Evolutionary conservation across 2,888 invertebrate species (phyloP), one percentile per base, ranked within the genome.

Genomic region (Ophraella communa): DNA sequence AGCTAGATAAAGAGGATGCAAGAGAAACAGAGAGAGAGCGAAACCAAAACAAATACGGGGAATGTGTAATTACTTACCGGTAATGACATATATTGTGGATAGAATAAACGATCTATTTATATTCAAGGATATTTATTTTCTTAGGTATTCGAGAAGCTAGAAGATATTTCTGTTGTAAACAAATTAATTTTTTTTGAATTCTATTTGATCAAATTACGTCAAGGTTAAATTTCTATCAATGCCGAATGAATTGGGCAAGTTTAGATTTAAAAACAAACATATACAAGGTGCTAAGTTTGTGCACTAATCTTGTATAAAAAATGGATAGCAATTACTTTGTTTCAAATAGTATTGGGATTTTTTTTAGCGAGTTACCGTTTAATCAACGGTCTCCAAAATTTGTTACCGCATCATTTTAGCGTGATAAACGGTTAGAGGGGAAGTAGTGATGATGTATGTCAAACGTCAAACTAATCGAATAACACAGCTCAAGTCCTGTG

Each of bases 11-110:
- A n/a, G n/a, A n/a, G n/a, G n/a, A n/a, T n/a, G n/a, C n/a, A n/a
- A n/a, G n/a, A n/a, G n/a, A n/a, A n/a, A n/a, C n/a, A n/a, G n/a
- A n/a, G n/a, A n/a, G n/a, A n/a, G n/a, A n/a, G 17, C 62, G 66
- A 66, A 60, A 65, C 55, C 65, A 69, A 71, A 72, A 73, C 70
- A 76, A 76, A 76, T 74, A 75, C 66, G 65, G 70, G 69, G 72
- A 74, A 65, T 73, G 73, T 72, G 75, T 76, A 74, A 74, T 76
- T 76, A 73, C 74, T 73, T 71, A 73, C 72, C 73, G 58, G 70
- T 73, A 74, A 74, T 74, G 74, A 74, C 73, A 62, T 64, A n/a
- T n/a, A 64, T 67, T 70, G 65, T 66, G 65, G 67, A 65, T 67
- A 56, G 58, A 68, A 70, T 66, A 68, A 68, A 66, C 70, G 66